Base-by-base conservation (phyloP, 1,140 invertebrate species). In the Lordiphosa mommai region DNA sequence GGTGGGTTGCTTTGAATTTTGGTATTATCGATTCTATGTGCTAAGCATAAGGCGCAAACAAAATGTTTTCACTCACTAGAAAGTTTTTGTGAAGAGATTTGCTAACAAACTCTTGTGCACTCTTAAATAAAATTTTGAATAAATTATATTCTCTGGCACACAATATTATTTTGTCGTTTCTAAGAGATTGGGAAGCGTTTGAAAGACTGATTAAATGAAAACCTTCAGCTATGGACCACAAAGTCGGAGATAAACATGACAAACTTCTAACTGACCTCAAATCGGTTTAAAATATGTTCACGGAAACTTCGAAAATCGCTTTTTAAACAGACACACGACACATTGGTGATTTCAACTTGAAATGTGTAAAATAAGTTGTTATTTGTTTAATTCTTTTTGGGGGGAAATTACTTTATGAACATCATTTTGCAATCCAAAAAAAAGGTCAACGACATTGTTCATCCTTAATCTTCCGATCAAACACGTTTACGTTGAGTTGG, bases 401-500 rank as follows among this genome's bases (percentile, higher is more conserved):
- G 67, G 67, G 71, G 68, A 61, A 76, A 64, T 82, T 76, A 71
- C 65, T 82, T 71, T 76, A 72, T 70, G 66, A 80, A 76, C 71
- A 84, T 74, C 68, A 67, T 63, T 70, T 55, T 70, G 65, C 60
- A 73, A 61, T 70, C 7, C 23, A 27, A 27, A 6, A 23, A 17
- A 66, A 80, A 77, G 61, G 52, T 20, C 63, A 61, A 65, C 63
- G 44, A 53, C 52, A n/a, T 74, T 43, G 76, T 67, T 74, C 46
- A 56, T 71, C 53, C 34, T 61, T 23, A 27, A 27, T 6, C 23
- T 27, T 27, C 23, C 4, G 23, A 17, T 17, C 3, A 17, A 3
- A 17, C 16, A 17, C 16, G 1, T 59, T 67, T 88, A 88, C 52
- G 87, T 61, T 29, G 95, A 94, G 90, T 99, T 98, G 77, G 97